These are phyloP conservation scores for Rotaria magnacalcarata DNA, from an alignment of 2,888 invertebrate genomes.

Conservation along the genomic window DNA sequence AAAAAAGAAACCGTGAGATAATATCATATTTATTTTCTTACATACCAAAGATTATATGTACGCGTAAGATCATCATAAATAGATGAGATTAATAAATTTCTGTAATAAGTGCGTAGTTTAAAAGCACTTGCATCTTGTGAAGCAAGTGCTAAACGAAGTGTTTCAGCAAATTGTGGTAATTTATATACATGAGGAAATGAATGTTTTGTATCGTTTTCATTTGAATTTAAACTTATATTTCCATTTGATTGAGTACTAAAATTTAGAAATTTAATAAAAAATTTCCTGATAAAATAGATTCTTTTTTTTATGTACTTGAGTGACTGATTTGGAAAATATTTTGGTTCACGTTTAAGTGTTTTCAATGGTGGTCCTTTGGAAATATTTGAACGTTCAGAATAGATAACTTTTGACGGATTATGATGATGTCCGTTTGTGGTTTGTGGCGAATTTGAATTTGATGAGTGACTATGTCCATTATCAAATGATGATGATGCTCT, in stretches of 20 bases:
- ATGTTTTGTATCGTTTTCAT: constrained; percentile 30
- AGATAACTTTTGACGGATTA: background rate
- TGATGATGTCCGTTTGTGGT: background rate
- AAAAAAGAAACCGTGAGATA: no score
- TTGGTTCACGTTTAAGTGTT: constrained; percentile 13
- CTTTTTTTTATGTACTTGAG: background rate
- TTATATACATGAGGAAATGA: constrained; percentile 29
- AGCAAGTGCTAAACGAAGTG: constrained; percentile 11
- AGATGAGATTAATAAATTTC: constrained; percentile 20
- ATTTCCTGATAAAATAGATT: background rate
- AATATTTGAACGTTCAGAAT: background rate
- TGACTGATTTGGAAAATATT: background rate
- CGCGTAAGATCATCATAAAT: constrained; percentile 16
- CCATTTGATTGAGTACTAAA: background rate
- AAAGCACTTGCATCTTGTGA: constrained; percentile 3
- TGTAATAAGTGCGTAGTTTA: constrained; percentile 17
- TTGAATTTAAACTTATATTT: background rate
- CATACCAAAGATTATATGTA: constrained; percentile 24
- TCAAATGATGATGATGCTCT: background rate
- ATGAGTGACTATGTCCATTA: background rate
- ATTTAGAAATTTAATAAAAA: background rate
- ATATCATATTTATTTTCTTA: background rate
- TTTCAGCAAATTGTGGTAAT: constrained; percentile 29
- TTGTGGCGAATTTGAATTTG: background rate
- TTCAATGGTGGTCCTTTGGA: background rate